Conservation (phyloP, 2,888 invertebrate genomes). For the Allygus modestus region DNA sequence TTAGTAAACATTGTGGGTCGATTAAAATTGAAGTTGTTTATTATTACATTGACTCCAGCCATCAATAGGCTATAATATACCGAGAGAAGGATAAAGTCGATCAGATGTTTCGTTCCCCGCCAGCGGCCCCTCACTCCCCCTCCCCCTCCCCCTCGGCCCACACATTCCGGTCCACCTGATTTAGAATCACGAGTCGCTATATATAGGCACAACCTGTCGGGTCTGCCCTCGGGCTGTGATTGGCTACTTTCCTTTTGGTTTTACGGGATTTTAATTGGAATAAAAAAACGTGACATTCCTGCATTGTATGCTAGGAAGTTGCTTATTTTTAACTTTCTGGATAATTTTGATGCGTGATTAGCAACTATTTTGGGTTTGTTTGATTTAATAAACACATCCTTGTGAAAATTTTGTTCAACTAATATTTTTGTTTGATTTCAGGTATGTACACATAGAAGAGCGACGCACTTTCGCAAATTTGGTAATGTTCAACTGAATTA, state of each 20-base stretch:
- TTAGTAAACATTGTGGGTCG: too few species aligned
- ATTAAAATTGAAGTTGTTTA: too few species aligned
- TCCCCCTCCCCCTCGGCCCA: background rate
- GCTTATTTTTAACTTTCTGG: background rate
- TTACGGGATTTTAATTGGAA: slow-evolving; percentile 11
- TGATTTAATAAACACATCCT: too few species aligned
- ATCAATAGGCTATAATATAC: too few species aligned
- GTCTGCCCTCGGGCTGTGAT: background rate
- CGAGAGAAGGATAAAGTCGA: too few species aligned
- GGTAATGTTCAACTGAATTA: too few species aligned
- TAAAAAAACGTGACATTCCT: background rate
- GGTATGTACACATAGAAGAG: background rate
- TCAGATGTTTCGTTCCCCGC: background rate
- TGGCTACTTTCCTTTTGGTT: slow-evolving; percentile 45
- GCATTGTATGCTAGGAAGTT: background rate
- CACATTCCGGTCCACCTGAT: slow-evolving; percentile 30
- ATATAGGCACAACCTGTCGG: slow-evolving; percentile 24
- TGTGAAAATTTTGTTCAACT: too few species aligned
- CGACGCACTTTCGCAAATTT: too few species aligned
- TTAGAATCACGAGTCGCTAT: slow-evolving; percentile 19
- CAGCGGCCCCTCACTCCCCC: background rate
- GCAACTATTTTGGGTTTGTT: too few species aligned
- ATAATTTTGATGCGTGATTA: too few species aligned
- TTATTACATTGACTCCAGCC: too few species aligned
- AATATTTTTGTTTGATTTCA: background rate